Conservation (phyloP, 2,113 vertebrate genomes). For the Aplodontia rufa region DNA sequence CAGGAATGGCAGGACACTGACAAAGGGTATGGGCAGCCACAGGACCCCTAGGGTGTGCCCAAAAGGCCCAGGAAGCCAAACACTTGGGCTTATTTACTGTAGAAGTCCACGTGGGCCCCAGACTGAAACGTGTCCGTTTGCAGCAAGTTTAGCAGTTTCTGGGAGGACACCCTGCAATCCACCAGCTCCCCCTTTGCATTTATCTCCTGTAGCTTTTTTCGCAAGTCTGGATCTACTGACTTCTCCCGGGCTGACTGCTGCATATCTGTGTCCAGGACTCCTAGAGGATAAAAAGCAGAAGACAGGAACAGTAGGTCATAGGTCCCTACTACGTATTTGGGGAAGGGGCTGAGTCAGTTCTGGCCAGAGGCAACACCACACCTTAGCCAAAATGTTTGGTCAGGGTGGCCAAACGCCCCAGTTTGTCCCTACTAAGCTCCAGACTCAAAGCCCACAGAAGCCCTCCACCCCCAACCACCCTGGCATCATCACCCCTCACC, state of each 20-base stretch:
- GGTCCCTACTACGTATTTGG: not conserved
- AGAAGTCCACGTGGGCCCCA: conserved; percentile 88
- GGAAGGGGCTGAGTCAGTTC: not conserved
- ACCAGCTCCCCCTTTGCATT: conserved; percentile 83
- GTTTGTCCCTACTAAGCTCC: not conserved
- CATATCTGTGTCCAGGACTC: conserved; percentile 85
- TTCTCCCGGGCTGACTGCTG: conserved; percentile 77
- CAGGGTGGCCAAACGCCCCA: not conserved
- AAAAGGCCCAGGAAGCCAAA: not conserved
- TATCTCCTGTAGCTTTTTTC: conserved; percentile 70
- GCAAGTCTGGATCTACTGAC: conserved; percentile 76
- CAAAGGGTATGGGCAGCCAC: not conserved
- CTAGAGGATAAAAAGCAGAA: conserved; percentile 61
- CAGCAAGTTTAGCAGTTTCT: conserved; percentile 90
- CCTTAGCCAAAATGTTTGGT: not conserved
- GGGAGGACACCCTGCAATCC: conserved; percentile 85
- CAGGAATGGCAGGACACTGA: not conserved
- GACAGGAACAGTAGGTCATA: not conserved
- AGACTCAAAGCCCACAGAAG: not conserved
- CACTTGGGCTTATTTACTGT: conserved; percentile 74
- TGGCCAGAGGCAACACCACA: not conserved
- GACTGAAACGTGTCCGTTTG: conserved; percentile 85
- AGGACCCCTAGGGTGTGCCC: not conserved
- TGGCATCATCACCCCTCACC: not conserved
- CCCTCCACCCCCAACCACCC: not conserved